Evolutionary conservation across 2,113 vertebrate genomes (phyloP).

Genomic region (Galemys pyrenaicus): DNA sequence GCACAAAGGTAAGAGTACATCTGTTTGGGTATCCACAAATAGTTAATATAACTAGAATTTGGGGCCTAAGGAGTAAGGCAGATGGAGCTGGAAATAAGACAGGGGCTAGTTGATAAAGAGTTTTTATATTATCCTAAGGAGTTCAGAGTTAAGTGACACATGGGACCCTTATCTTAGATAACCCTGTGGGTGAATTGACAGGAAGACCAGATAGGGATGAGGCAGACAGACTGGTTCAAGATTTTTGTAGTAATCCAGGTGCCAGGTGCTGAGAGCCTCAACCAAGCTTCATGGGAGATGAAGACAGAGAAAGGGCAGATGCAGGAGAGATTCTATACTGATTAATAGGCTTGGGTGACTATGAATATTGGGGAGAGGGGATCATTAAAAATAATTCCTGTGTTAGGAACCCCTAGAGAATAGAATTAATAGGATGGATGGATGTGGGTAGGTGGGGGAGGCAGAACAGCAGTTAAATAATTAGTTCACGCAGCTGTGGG

Average conservation of each 20-base stretch:
- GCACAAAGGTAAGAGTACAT: not conserved
- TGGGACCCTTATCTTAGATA: not conserved
- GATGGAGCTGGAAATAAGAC: not conserved
- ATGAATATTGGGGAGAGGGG: too few species aligned
- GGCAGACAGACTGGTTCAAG: not conserved
- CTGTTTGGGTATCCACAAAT: not conserved
- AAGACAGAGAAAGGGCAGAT: not conserved
- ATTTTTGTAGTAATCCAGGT: not conserved
- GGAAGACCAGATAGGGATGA: not conserved
- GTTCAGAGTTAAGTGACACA: not conserved
- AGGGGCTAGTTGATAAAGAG: not conserved
- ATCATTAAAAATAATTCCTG: not conserved
- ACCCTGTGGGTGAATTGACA: not conserved
- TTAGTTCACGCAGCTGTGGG: not conserved
- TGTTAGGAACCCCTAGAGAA: not conserved
- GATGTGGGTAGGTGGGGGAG: not conserved
- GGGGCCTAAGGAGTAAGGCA: not conserved
- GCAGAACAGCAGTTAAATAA: not conserved
- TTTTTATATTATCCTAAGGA: not conserved
- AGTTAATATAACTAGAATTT: not conserved
- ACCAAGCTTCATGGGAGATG: not conserved
- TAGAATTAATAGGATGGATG: not conserved
- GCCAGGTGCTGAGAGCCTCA: not conserved
- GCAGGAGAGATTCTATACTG: not conserved
- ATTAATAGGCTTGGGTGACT: fast-evolving